Conservation (phyloP, 2,113 vertebrate genomes). For the Labeo rohita region DNA sequence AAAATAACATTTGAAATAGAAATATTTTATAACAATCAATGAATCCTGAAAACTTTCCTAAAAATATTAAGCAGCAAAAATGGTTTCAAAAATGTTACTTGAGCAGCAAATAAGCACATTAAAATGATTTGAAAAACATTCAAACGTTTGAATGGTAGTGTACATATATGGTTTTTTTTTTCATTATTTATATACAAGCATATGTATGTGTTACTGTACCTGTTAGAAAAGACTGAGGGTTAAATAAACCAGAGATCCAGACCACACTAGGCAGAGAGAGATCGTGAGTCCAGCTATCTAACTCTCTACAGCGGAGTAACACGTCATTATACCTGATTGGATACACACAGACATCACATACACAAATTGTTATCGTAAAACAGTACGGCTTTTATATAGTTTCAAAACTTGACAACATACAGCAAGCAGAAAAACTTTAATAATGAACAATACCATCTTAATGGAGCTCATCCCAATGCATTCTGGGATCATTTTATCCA, state of each 20-base stretch:
- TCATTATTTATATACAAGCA: neutral
- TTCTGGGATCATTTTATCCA: neutral
- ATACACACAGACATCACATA: conserved; percentile 41
- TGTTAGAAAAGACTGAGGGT: conserved; percentile 96
- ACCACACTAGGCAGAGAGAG: conserved; percentile 85
- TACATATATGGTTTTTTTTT: neutral
- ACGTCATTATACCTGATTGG: conserved; percentile 77
- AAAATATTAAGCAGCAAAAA: neutral
- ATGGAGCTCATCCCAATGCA: neutral
- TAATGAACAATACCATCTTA: neutral
- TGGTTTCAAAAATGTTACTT: neutral
- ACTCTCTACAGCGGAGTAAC: conserved; percentile 81
- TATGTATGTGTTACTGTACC: conserved; percentile 69
- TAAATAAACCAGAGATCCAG: conserved; percentile 93
- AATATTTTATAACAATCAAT: too few relatives aligned
- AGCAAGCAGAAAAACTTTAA: neutral
- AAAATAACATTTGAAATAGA: too few relatives aligned
- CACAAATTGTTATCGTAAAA: conserved; percentile 3
- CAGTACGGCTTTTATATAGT: neutral
- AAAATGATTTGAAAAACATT: too few relatives aligned
- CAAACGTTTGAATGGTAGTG: neutral
- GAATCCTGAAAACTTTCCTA: neutral
- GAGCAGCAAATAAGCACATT: neutral
- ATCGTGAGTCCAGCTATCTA: conserved; percentile 83
- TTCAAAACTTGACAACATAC: neutral